Percentiles rank a stretch among this genome's conserved stretches.
These are phyloP conservation scores for Myotis lucifugus DNA, from an alignment of 2,113 vertebrate genomes.

Conservation along the genomic window DNA sequence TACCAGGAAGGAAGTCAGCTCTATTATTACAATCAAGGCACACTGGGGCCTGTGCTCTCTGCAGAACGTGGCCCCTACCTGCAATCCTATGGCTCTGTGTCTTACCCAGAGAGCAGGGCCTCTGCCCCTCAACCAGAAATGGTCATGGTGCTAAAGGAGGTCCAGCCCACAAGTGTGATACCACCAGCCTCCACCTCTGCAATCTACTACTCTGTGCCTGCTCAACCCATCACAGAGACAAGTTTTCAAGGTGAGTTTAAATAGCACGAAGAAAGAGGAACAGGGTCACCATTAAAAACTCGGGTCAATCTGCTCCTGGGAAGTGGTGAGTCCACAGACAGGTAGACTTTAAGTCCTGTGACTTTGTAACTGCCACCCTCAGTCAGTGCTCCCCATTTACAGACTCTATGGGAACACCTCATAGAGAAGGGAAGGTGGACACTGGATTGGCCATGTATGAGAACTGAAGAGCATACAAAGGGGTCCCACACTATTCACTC, in stretches of 20 bases:
- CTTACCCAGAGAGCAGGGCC: not conserved
- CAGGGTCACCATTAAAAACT: too few relatives aligned
- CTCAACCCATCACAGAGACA: not conserved
- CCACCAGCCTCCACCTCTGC: not conserved
- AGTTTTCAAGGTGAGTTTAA: conserved; percentile 43
- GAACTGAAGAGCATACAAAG: not conserved
- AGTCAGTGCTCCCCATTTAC: not conserved
- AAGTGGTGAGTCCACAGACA: not conserved
- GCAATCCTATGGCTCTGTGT: not conserved
- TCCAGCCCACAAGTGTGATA: not conserved
- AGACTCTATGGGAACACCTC: not conserved
- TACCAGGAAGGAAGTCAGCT: conserved; percentile 41
- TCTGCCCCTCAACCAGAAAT: conserved; percentile 44
- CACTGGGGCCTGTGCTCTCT: not conserved
- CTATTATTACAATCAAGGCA: conserved; percentile 29
- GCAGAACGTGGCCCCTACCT: not conserved
- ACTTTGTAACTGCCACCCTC: not conserved
- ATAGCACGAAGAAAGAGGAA: not conserved
- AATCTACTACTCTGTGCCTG: conserved; percentile 15
- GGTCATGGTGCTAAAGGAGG: conserved; percentile 52
- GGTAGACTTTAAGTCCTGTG: not conserved
- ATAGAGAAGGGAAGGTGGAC: not conserved
- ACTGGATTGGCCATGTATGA: fast-evolving
- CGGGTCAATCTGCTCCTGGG: too few relatives aligned
- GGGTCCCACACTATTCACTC: not conserved